A percentile compares a stretch with the other conserved stretches of the same genome.
Evolutionary conservation across 2,888 invertebrate genomes (phyloP).

Genomic region (Lacanobia oleracea): DNA sequence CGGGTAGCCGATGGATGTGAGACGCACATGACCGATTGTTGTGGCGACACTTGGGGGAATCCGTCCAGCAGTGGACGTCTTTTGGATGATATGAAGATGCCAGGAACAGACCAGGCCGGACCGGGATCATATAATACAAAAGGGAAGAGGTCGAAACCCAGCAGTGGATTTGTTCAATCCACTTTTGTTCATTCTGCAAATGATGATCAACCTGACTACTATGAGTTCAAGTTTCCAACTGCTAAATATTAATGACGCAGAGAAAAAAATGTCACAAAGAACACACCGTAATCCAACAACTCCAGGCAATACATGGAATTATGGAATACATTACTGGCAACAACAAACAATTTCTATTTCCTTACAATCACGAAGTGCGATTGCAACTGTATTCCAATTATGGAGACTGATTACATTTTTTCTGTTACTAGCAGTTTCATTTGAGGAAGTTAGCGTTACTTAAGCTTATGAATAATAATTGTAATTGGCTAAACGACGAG

Average conservation of each 20-base stretch:
- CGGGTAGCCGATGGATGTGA: no score
- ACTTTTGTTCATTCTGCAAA: background rate
- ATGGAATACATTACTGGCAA: constrained; percentile 44
- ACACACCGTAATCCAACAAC: constrained; percentile 13
- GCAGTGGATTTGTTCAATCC: background rate
- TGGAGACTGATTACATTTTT: constrained; percentile 31
- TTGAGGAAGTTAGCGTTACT: constrained; percentile 50
- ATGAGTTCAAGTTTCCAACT: background rate
- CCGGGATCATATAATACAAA: background rate
- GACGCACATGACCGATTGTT: no score
- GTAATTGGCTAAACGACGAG: constrained; percentile 42
- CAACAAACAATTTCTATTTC: constrained; percentile 46
- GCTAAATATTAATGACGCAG: no score
- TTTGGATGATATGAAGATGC: no score
- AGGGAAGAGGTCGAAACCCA: background rate
- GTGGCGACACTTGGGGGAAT: no score
- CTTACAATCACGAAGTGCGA: constrained; percentile 24
- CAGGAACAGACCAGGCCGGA: background rate
- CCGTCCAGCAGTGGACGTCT: no score
- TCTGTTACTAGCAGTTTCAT: constrained; percentile 29
- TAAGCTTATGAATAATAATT: constrained; percentile 60
- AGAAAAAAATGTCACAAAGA: constrained; percentile 32
- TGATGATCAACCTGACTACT: background rate
- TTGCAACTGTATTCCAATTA: constrained; percentile 49
- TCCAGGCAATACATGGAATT: constrained; percentile 22